Evolutionary conservation across 2,888 invertebrate genomes (phyloP).

Genomic region (Willowsia nigromaculata): DNA sequence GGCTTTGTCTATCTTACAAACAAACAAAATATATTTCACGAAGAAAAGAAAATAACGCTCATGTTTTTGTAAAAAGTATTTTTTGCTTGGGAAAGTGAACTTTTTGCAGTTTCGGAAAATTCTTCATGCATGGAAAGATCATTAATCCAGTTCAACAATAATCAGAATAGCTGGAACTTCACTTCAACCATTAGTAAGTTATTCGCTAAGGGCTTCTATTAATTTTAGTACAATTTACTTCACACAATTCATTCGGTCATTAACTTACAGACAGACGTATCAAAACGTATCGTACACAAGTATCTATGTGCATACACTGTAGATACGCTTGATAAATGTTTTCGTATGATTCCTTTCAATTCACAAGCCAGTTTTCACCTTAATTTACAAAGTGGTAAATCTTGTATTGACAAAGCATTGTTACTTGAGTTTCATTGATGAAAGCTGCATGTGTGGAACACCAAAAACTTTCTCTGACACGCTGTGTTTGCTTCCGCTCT

Average conservation of each 20-base stretch:
- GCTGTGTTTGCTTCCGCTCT: conserved; percentile 39
- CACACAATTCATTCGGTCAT: too few species aligned
- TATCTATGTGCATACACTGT: too few species aligned
- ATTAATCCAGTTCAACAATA: background rate
- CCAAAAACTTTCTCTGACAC: conserved; percentile 47
- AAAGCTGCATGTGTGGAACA: background rate
- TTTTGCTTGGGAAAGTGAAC: background rate
- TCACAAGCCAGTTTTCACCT: background rate
- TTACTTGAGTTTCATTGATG: background rate
- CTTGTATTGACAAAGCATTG: background rate
- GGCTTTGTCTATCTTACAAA: background rate
- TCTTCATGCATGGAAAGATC: background rate
- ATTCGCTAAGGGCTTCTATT: too few species aligned
- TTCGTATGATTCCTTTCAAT: background rate
- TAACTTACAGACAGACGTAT: too few species aligned
- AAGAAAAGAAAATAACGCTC: background rate
- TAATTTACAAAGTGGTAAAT: background rate
- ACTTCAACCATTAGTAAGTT: background rate
- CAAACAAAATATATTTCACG: background rate
- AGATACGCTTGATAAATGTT: background rate
- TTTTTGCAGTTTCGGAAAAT: background rate
- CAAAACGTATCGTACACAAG: too few species aligned
- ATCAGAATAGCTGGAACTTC: background rate
- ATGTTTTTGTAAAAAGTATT: background rate
- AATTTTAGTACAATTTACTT: too few species aligned